Evolutionary conservation across 1,140 invertebrate species (phyloP), one percentile per base, ranked within the genome.

Genomic region (Drosophila azteca): DNA sequence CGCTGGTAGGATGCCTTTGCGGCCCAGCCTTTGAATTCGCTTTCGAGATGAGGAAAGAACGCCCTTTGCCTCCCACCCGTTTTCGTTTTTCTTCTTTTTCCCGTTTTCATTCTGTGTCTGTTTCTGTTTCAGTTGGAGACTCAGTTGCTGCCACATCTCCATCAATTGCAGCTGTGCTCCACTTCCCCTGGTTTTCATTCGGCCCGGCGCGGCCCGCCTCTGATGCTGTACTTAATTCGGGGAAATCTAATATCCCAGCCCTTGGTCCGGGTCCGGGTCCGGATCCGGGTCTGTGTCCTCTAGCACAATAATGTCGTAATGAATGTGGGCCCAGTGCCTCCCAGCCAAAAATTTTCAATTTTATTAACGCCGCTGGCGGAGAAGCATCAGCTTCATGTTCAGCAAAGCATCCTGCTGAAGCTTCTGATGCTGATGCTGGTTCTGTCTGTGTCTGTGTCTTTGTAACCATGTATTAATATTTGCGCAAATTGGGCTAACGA

Each of bases 391-490:
- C 31, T 35, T 11, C 29, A 17, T 13, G 24, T 46, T 26, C 43
- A 29, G 43, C 41, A 46, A 35, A 46, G 39, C 62, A 52, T 46
- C 43, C 49, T 50, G 26, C 64, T 41, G 41, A 49, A 43, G 50
- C 49, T 50, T 20, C 64, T 41, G 41, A 49, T 53, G 44, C 39
- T 62, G 41, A 13, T 41, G 22, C 66, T 53, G 11, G 3, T 39
- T 39, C 51, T 62, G 41, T 13, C 11, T 39, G 9, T 48, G 44
- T 61, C 60, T 66, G 66, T 48, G 72, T 51, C 68, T 81, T 87
- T 81, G 83, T 68, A 77, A 61, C 82, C 82, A 87, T 82, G 79
- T 82, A 85, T 87, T 85, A 87, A 85, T 85, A 85, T 82, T 82
- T 87, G 74, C 70, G 65, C 78, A 81, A 85, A 85, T 85, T 85